phyloP scores from a whole-genome alignment of 1,140 invertebrate species.

The Heliconius congener region DNA sequence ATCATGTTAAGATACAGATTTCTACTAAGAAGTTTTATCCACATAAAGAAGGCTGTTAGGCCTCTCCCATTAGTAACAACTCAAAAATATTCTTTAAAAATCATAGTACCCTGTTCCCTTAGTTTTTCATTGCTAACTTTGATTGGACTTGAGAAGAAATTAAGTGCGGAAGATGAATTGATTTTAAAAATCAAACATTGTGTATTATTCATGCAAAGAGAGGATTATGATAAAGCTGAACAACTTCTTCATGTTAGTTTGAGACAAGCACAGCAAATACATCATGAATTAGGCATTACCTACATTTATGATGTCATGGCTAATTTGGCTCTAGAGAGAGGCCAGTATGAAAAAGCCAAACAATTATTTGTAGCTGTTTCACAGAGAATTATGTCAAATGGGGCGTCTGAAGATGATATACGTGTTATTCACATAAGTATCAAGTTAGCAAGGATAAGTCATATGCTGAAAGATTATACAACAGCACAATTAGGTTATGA shows the following conservation, averaged over 20 bases:
- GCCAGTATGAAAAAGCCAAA: constrained; percentile 91
- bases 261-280: constrained; percentile 89
- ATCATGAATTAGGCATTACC: constrained; percentile 88
- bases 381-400: constrained; percentile 87
- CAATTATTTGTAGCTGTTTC: constrained; percentile 91
- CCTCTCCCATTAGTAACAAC: background rate
- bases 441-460: constrained; percentile 88
- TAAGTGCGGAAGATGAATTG: constrained; percentile 85
- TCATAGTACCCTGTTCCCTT: constrained; percentile 50
- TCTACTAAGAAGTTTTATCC: constrained; percentile 45
- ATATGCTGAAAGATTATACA: constrained; percentile 83
- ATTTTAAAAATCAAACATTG: constrained; percentile 88
- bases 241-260: constrained; percentile 91
- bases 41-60: constrained; percentile 37
- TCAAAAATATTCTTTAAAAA: constrained; percentile 30
- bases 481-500: constrained; percentile 89
- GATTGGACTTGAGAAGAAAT: constrained; percentile 75
- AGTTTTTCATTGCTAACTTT: constrained; percentile 74
- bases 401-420: constrained; percentile 87
- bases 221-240: constrained; percentile 91
- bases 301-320: constrained; percentile 96
- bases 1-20: constrained; percentile 51
- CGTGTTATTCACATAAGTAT: constrained; percentile 85
- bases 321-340: constrained; percentile 90
- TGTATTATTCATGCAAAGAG: constrained; percentile 86